Conservation (phyloP, 2,113 vertebrate species). For the Eupsittula cactorum region DNA sequence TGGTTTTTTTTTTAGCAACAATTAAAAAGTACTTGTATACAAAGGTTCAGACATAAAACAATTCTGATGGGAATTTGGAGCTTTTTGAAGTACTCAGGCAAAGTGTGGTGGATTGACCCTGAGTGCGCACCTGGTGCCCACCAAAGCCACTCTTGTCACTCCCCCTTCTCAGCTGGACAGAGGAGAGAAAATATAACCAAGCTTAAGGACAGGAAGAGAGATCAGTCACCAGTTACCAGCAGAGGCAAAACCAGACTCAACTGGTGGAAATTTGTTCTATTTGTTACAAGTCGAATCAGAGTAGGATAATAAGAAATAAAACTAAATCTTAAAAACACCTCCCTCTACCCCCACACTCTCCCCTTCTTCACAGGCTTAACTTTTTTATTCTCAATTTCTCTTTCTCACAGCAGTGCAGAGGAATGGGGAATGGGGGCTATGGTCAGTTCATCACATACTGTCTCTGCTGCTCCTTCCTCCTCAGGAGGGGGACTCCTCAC, state of each 20-base stretch:
- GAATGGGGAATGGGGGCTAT: background rate
- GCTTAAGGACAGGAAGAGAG: background rate
- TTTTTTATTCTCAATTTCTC: background rate
- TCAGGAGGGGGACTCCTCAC: background rate
- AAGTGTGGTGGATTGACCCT: background rate
- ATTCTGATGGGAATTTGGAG: background rate
- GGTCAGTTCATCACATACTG: background rate
- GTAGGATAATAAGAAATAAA: background rate
- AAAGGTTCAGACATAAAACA: background rate
- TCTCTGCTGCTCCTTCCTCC: background rate
- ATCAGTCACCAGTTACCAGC: background rate
- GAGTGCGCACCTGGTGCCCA: background rate
- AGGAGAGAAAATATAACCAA: background rate
- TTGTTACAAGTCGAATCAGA: background rate
- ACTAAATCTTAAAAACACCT: background rate
- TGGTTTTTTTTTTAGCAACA: background rate
- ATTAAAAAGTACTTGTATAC: fast-evolving
- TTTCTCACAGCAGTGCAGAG: background rate
- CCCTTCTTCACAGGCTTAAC: background rate
- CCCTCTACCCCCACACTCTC: too few species aligned
- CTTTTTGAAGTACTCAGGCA: background rate
- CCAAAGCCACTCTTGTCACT: background rate
- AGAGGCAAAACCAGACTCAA: background rate
- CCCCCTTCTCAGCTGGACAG: background rate
- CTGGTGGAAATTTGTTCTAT: background rate